Evolutionary conservation across 92 coral and sea anemone species (phyloP), one percentile per base, ranked within the genome.

Genomic region (Epizoanthus fatuus): DNA sequence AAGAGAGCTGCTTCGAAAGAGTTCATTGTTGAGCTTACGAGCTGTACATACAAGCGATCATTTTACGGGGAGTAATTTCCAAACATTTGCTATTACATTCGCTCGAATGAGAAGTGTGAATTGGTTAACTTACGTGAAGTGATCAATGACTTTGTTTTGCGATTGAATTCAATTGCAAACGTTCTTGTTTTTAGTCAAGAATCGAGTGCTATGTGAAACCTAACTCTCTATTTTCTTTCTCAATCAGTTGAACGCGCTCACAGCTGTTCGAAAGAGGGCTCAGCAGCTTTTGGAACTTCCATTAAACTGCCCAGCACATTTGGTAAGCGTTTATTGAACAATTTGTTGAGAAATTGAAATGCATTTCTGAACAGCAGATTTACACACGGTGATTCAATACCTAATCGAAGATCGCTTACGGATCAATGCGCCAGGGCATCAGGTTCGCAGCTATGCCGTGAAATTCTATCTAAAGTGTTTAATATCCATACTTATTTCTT

Each of bases 271-370:
- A 81, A 82, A 73, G 68, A 93, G 95, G 75, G 88, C 88, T 79
- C 82, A 87, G 35, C 86, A 84, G 90, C 93, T 95, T 53, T 91
- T 91, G 65, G 96, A 95, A 81, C 93, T 95, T 77, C 99, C 99
- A 16, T 90, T 87, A 82, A 91, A 87, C 87, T 97, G 99, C 66
- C 99, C 99, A 15, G 98, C 95, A 38, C 98, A 97, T 85, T 92
- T 97, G 98, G 99, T 97, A 86, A 91, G 99, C 70, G 74, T 56
- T 51, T 47, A 73, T 81, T 64, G 63, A 49, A 45, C 72, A 72
- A 45, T 65, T 29, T 57, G 73, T 77, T 81, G 40, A 44, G 55
- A 63, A 57, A 69, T 67, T 86, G 83, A 82, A 82, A 60, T 82
- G 84, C 44, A 76, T 67, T 67, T 58, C 20, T 40, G 69, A 77